Evolutionary conservation across 2,113 vertebrate species (phyloP), one percentile per base, ranked within the genome.

Genomic region (Dasyurus viverrinus): DNA sequence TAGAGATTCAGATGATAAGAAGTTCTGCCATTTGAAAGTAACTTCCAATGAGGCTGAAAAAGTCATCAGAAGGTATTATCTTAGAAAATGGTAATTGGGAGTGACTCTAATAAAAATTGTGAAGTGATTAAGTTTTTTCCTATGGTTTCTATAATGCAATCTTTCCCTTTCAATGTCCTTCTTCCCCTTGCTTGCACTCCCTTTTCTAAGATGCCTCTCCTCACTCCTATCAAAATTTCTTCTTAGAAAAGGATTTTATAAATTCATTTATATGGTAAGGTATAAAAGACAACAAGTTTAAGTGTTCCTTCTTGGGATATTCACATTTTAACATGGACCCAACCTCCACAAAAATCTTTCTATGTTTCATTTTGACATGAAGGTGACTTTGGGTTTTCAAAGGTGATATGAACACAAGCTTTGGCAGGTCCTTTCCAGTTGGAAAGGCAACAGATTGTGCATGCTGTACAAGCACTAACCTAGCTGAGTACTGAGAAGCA

Each of bases 1-100:
- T n/a, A 16, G 68, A 54, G 57, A 54, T 52, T 93, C 89, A 90
- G 89, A 16, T 53, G 50, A 46, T 54, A 12, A 53, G 89, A 89
- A 93, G 25, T 89, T 95, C 60, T 93, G 24, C 89, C 46, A 50
- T 22, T 53, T 48, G 94, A 46, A 89, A 91, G 46, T 54, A 48
- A 53, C 91, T 92, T 91, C 91, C 90, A 89, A 60, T 25, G 53
- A 91, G 48, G 23, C 93, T 2, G 24, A 30, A 27, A 53, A 76
- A 30, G 26, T 50, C 5, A 2, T 50, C 50, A 30, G 24, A 42
- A 42, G 16, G 68, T 76, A 3, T 76, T 76, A 19, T 76, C 68
- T 76, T 42, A 76, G 68, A 22, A 76, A 76, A 76, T 42, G 16
- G 16, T 76, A 68, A 30, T n/a, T 76, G 22, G 36, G 68, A 84